Base-by-base conservation (phyloP, 1,140 invertebrate genomes). In the Apolygus lucorum region DNA sequence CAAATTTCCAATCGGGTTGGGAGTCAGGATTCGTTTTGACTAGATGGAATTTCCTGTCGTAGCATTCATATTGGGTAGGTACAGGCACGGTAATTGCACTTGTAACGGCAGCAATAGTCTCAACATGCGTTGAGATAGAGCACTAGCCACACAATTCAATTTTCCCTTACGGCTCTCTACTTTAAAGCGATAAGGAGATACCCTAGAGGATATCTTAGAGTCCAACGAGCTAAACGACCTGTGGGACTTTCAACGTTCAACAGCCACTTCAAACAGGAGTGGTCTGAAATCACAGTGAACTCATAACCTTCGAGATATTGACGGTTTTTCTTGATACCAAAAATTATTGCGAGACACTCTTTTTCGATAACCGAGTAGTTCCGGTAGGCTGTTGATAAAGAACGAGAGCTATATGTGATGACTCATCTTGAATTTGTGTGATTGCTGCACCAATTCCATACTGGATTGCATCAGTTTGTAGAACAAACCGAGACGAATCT, bases 321-420 rank as follows among this genome's bases (percentile, higher is more conserved):
- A n/a, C 74, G 65, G 63, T 78, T 79, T 28, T 79, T 75, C 54
- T 78, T 72, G 0, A 82, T 73, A 1, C 76, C 77, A 73, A 75
- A 77, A 1, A 82, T 63, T 22, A 82, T 73, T 2, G 78, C 80
- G 14, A 72, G n/a, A n/a, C n/a, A n/a, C n/a, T n/a, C n/a, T n/a
- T n/a, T n/a, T n/a, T n/a, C n/a, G n/a, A n/a, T n/a, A 4, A 74
- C 74, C 1, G 72, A 72, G 69, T 81, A 83, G 27, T 82, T 81
- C 52, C 52, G 71, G 74, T 84, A 80, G 11, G 72, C 49, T 14
- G 67, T 67, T 13, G 54, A 72, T 11, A 83, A 69, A 0, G 71
- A n/a, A n/a, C n/a, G n/a, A n/a, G n/a, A n/a, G n/a, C n/a, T n/a
- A n/a, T n/a, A n/a, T n/a, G n/a, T n/a, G 68, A 17, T 79, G 49